Evolutionary conservation across 1,140 invertebrate species (phyloP), one percentile per base, ranked within the genome.

Genomic region (Ectropis grisescens): DNA sequence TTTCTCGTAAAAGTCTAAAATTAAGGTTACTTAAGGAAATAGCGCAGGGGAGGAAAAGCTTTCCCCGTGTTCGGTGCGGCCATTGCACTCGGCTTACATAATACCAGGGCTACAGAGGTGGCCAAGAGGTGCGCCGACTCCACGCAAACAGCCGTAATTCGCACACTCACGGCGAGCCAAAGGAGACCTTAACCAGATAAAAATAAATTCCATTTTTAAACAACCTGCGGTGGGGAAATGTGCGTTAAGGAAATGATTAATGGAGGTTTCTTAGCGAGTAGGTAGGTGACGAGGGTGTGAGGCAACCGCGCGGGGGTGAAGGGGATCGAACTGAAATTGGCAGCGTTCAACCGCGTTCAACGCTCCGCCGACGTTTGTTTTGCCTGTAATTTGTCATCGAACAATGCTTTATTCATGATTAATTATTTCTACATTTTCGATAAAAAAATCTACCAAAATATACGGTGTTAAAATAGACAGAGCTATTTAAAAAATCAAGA

Each of bases 61-160:
- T 52, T 59, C 60, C 48, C 54, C 50, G 54, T 53, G 56, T 52
- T 71, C 65, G 57, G 52, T 58, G 52, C 67, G 70, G 71, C 66
- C 70, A 75, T 75, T 75, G 75, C 70, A 75, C 71, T 52, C 68
- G 56, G 47, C 66, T 80, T 76, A 80, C 53, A 58, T 80, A 80
- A 76, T 47, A 74, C 68, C 53, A 65, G 74, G 74, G 71, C 55
- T 55, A 58, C 70, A 70, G 69, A 66, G 57, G 75, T 69, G 62
- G 56, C 45, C 45, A 45, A 60, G 66, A 65, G 57, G 62, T 62
- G 54, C 47, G 50, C 59, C 51, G 60, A 37, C 47, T 11, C 56
- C 24, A 26, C 24, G 24, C 2, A 38, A 41, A 46, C 27, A 37
- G 52, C 29, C 50, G 36, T 45, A 68, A 58, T 42, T 47, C 33